Percentiles rank a stretch among this genome's conserved stretches.
Evolutionary conservation across 2,113 vertebrate species (phyloP).

Genomic region (Sula dactylatra): DNA sequence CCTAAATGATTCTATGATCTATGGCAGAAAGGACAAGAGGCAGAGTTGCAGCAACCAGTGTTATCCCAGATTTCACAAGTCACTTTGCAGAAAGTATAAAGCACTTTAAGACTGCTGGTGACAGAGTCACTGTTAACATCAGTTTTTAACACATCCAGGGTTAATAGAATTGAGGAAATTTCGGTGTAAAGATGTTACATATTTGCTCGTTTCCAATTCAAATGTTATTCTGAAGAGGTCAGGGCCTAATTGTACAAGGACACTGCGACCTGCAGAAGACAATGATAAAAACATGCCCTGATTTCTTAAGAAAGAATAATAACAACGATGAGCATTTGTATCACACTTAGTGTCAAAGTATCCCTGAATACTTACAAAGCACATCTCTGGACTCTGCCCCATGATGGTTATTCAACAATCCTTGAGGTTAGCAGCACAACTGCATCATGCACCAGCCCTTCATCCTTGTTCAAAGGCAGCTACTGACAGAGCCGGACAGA

Average conservation of each 20-base stretch:
- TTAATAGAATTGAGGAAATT: background rate
- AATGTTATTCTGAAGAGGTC: background rate
- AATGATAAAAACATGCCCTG: background rate
- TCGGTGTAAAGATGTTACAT: background rate
- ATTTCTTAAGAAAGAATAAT: background rate
- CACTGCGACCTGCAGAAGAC: background rate
- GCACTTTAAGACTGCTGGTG: background rate
- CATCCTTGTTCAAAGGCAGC: background rate
- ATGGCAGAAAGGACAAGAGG: background rate
- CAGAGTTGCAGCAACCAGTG: background rate
- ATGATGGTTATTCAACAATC: rapidly evolving
- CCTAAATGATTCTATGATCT: background rate
- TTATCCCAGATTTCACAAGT: background rate
- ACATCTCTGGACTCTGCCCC: background rate
- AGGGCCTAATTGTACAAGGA: background rate
- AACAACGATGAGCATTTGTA: background rate
- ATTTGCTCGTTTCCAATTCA: background rate
- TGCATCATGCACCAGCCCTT: background rate
- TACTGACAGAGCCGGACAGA: background rate
- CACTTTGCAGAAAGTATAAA: background rate
- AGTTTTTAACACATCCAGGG: background rate
- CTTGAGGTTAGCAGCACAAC: background rate
- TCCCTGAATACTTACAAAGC: background rate
- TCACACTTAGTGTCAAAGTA: background rate
- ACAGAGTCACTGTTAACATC: background rate